These are phyloP conservation scores for Apaloderma vittatum DNA, from an alignment of 2,113 vertebrate species.

Conservation along the genomic window DNA sequence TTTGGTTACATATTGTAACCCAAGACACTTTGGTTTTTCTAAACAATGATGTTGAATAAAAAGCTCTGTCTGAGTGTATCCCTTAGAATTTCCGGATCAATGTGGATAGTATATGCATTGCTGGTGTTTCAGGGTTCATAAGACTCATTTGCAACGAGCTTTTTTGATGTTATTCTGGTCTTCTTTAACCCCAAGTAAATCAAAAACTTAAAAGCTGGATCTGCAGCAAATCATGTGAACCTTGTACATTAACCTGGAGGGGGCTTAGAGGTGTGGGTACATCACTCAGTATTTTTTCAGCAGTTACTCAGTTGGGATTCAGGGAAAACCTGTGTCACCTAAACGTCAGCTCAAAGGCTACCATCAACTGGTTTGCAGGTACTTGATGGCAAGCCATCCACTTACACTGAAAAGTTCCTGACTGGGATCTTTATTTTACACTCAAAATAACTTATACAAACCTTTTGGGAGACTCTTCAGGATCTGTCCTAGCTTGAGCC, in stretches of 20 bases:
- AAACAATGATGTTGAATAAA: not conserved
- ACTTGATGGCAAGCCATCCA: not conserved
- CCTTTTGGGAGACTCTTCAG: not conserved
- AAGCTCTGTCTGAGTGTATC: not conserved
- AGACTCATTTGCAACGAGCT: not conserved
- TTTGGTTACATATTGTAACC: no score
- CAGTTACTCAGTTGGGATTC: not conserved
- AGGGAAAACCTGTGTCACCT: not conserved
- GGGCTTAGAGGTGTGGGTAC: rapidly evolving
- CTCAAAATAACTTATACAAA: not conserved
- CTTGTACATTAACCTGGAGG: not conserved
- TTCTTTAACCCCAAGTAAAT: not conserved
- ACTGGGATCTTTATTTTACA: not conserved
- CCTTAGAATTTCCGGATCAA: not conserved
- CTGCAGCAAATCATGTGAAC: not conserved
- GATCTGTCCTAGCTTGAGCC: not conserved
- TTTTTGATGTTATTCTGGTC: not conserved
- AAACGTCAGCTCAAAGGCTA: not conserved
- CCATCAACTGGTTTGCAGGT: not conserved
- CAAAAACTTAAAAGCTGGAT: not conserved
- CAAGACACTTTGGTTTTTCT: no score
- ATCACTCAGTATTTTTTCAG: not conserved
- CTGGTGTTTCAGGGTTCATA: not conserved
- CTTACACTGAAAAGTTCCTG: not conserved
- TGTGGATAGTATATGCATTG: not conserved